Conservation (phyloP, 2,797 vertebrate genomes). For the Hyperoplus lanceolatus region DNA sequence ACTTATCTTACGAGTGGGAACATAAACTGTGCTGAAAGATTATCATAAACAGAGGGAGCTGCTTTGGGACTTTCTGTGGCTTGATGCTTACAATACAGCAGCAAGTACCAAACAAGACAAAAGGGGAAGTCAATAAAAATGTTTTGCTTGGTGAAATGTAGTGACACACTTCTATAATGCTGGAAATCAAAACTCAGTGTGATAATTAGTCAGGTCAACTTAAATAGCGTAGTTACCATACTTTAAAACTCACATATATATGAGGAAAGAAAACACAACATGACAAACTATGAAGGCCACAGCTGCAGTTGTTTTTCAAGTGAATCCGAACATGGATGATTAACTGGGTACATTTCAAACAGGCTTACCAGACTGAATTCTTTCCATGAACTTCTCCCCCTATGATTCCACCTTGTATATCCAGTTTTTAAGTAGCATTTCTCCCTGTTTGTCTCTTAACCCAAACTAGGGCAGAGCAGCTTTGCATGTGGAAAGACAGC, state of each 20-base stretch:
- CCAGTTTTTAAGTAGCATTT: background rate
- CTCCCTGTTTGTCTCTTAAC: background rate
- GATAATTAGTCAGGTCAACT: background rate
- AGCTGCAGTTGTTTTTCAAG: background rate
- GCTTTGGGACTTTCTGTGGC: constrained; percentile 15
- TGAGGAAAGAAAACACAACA: background rate
- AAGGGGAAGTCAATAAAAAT: background rate
- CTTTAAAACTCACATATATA: background rate
- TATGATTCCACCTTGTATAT: background rate
- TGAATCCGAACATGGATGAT: background rate
- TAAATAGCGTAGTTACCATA: background rate
- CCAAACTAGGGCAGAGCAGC: constrained; percentile 17
- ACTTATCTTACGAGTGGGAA: constrained; percentile 43
- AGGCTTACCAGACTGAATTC: background rate
- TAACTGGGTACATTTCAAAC: background rate
- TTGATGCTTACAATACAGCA: constrained; percentile 16
- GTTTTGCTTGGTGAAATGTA: constrained; percentile 5
- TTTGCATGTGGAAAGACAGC: background rate
- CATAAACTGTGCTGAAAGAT: constrained; percentile 56
- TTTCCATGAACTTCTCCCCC: background rate
- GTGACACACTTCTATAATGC: constrained; percentile 15
- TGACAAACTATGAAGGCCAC: background rate
- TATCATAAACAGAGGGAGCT: constrained; percentile 46
- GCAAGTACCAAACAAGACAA: constrained; percentile 36
- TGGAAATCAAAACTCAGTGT: background rate